phyloP scores from a whole-genome alignment of 2,888 invertebrate species.

The Ectobius pallidus region DNA sequence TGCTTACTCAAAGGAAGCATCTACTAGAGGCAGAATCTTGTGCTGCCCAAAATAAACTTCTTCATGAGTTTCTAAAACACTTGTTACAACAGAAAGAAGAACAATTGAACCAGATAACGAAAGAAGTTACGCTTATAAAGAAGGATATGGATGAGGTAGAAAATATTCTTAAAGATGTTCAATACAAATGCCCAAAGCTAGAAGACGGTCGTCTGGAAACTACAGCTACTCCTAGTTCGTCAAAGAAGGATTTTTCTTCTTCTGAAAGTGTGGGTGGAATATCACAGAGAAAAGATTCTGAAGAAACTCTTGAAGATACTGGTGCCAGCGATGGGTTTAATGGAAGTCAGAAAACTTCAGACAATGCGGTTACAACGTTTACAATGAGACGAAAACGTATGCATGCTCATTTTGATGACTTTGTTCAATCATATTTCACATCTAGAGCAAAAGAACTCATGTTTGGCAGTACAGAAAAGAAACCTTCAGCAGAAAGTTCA shows the following conservation, averaged over 20 bases:
- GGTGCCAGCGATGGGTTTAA: conserved; percentile 47
- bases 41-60: conserved; percentile 78
- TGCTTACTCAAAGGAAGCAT: conserved; percentile 78
- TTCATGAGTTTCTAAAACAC: conserved; percentile 83
- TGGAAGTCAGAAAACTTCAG: conserved; percentile 47
- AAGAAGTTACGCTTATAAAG: conserved; percentile 77
- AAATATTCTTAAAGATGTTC: conserved; percentile 64
- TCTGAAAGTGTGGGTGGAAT: conserved; percentile 15
- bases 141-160: conserved; percentile 75
- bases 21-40: conserved; percentile 81
- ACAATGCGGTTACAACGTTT: conserved; percentile 58
- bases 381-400: conserved; percentile 75
- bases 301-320: conserved; percentile 38
- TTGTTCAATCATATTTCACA: conserved; percentile 85
- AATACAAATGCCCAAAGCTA: conserved; percentile 63
- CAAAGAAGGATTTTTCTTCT: conserved; percentile 33
- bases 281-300: conserved; percentile 41
- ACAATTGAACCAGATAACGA: conserved; percentile 67
- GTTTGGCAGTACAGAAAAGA: conserved; percentile 57
- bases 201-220: conserved; percentile 54
- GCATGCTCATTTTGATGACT: conserved; percentile 87
- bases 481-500: conserved; percentile 46
- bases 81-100: conserved; percentile 75
- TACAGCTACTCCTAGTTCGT: conserved; percentile 23
- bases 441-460: conserved; percentile 75